Evolutionary conservation across 2,888 invertebrate species (phyloP).

Genomic region (Pecten maximus): DNA sequence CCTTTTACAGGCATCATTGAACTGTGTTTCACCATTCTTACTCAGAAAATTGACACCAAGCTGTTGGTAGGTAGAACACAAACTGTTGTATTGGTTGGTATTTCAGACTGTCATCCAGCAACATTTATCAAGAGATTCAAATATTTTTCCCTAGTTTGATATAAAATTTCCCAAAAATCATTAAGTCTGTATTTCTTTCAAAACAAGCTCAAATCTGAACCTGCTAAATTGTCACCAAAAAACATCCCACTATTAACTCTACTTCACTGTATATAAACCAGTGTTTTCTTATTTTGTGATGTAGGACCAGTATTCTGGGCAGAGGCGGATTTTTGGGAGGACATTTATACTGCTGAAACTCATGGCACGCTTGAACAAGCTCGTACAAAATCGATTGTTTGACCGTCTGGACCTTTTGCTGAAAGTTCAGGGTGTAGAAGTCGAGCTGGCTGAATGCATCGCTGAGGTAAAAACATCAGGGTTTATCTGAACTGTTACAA

Average conservation of each 20-base stretch:
- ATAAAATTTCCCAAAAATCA: background rate
- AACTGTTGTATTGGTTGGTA: background rate
- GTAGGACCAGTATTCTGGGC: conserved; percentile 78
- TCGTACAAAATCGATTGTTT: conserved; percentile 78
- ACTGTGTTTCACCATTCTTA: conserved; percentile 78
- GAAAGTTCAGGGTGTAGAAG: conserved; percentile 75
- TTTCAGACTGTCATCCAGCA: background rate
- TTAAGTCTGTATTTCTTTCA: no score
- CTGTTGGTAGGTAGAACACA: conserved; percentile 70
- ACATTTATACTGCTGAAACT: conserved; percentile 72
- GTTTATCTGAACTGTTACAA: background rate
- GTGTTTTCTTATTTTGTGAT: background rate
- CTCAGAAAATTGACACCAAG: conserved; percentile 78
- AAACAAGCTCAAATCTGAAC: no score
- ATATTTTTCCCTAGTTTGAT: background rate
- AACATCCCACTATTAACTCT: no score
- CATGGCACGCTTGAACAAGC: conserved; percentile 74
- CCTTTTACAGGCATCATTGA: conserved; percentile 74
- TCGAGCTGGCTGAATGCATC: conserved; percentile 75
- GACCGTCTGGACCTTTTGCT: conserved; percentile 78
- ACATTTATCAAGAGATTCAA: background rate
- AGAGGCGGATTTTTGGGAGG: conserved; percentile 73
- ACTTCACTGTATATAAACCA: no score
- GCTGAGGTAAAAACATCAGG: conserved; percentile 66
- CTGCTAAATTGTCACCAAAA: no score